phyloP scores from a whole-genome alignment of 2,888 invertebrate genomes.

The Synanthedon myopaeformis region DNA sequence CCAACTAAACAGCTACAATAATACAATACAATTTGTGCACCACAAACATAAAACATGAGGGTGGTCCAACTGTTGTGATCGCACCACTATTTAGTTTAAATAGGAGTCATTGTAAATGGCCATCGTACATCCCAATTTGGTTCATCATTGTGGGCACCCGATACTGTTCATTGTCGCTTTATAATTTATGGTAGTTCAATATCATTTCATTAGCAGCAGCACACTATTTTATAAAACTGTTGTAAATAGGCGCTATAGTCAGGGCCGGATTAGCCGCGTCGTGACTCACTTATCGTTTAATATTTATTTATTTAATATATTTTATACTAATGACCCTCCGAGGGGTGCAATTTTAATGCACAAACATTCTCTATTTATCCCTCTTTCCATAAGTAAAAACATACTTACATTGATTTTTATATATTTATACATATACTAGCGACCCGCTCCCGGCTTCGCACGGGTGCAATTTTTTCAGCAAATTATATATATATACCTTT shows the following conservation, averaged over 20 bases:
- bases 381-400: no score
- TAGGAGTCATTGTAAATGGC: slow-evolving; percentile 37
- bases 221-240: slow-evolving; percentile 53
- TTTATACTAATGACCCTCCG: no score
- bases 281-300: no score
- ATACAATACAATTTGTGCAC: slow-evolving; percentile 1
- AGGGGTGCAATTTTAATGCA: no score
- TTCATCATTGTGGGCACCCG: slow-evolving; percentile 37
- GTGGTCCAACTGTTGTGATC: slow-evolving; percentile 44
- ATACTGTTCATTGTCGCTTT: slow-evolving; percentile 27
- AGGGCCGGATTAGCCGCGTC: no score
- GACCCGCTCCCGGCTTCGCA: no score
- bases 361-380: no score
- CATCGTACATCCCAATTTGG: slow-evolving; percentile 10
- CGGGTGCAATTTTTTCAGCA: no score
- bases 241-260: slow-evolving; percentile 22
- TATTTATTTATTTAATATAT: no score
- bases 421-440: no score
- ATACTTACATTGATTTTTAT: no score
- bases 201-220: slow-evolving; percentile 61
- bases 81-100: slow-evolving; percentile 42
- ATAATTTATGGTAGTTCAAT: slow-evolving; percentile 59
- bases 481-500: no score
- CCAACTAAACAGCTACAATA: background rate
- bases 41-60: slow-evolving; percentile 35